phyloP scores from a whole-genome alignment of 1,140 invertebrate genomes.

The Potamilus streckersoni region DNA sequence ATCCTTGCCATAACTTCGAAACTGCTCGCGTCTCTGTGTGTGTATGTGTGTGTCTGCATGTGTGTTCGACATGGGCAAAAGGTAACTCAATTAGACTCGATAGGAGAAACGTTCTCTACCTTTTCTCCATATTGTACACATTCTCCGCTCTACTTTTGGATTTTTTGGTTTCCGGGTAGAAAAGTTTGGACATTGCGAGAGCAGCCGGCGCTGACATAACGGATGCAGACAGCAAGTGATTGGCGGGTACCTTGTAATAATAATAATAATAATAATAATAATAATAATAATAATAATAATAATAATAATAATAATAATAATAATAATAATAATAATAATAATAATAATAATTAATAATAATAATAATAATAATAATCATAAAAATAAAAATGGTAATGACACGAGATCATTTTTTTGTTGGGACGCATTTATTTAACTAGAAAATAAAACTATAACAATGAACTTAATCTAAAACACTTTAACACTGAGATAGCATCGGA shows the following conservation, averaged over 20 bases:
- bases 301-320: too few species aligned
- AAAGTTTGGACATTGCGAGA: slow-evolving; percentile 87
- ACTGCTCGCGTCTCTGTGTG: too few species aligned
- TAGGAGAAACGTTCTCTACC: slow-evolving; percentile 4
- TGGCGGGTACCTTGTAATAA: slow-evolving; percentile 63
- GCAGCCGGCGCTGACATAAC: slow-evolving; percentile 96
- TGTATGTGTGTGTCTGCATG: too few species aligned
- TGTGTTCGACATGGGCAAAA: too few species aligned
- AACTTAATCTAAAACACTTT: background rate
- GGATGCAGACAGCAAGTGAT: slow-evolving; percentile 82
- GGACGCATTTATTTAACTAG: background rate
- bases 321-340: background rate
- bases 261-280: background rate
- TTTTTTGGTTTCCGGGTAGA: slow-evolving; percentile 81
- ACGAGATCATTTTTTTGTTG: background rate
- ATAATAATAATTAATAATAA: too few species aligned
- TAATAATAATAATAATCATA: too few species aligned
- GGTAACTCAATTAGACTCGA: too few species aligned
- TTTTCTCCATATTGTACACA: slow-evolving; percentile 39
- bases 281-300: too few species aligned
- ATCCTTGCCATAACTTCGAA: too few species aligned
- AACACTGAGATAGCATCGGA: background rate
- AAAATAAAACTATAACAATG: background rate
- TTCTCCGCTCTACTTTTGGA: slow-evolving; percentile 21
- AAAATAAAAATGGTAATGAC: too few species aligned